Percentiles rank a stretch among this genome's conserved stretches.
Conservation (phyloP, 1,140 invertebrate genomes). For the Brachionus rotundiformis region DNA sequence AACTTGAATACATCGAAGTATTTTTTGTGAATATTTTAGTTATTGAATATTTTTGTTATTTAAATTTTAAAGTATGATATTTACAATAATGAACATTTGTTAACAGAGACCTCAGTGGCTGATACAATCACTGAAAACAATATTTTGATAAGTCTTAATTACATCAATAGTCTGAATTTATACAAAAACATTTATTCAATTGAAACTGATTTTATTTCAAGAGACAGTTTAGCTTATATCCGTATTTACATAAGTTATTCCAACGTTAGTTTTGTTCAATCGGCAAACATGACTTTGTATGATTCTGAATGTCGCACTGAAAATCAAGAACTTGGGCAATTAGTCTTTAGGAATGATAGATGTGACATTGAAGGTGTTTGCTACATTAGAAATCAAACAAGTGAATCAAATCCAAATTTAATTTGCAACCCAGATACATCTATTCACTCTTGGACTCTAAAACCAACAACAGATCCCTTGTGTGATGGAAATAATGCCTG, state of each 20-base stretch:
- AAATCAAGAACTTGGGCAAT: not conserved
- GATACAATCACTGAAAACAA: not conserved
- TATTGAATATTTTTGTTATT: not conserved
- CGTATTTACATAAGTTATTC: not conserved
- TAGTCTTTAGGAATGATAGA: not conserved
- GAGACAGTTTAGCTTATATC: not conserved
- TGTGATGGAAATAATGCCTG: constrained; percentile 23
- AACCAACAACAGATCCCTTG: constrained; percentile 28
- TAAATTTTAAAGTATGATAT: not conserved
- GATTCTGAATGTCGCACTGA: constrained; percentile 15
- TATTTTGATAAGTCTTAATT: not conserved
- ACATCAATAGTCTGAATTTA: not conserved
- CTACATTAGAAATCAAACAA: constrained; percentile 26
- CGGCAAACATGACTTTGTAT: not conserved
- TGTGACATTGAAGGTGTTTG: constrained; percentile 43
- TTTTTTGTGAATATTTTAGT: not conserved
- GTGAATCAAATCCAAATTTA: not conserved
- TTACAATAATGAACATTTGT: not conserved
- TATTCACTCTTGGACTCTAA: not conserved
- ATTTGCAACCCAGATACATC: constrained; percentile 42
- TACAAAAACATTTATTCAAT: constrained; percentile 6
- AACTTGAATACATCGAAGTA: constrained; percentile 21
- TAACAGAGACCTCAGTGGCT: not conserved
- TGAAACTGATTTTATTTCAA: not conserved
- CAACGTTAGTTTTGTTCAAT: not conserved